Base-by-base conservation (phyloP, 2,888 invertebrate genomes). In the Drosophila parthenogenetica region DNA sequence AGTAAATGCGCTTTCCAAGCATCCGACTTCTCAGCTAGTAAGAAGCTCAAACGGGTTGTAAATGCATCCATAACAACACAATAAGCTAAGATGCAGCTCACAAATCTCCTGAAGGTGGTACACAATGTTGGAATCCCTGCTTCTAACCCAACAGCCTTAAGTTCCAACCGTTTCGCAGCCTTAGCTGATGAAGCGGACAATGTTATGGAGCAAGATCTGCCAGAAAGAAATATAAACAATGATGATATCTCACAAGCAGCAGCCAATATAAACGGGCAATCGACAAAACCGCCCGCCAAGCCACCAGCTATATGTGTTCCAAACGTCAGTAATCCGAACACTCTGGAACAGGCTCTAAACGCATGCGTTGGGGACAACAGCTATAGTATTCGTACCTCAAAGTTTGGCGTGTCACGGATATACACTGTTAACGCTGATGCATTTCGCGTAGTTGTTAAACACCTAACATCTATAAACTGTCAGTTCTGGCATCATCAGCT, bases 401-500 rank as follows among this genome's bases (percentile, higher is more conserved):
- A 45, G 14, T 61, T 61, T 17, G 49, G 66, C 7, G 54, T 55
- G 5, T 60, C 54, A 17, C 11, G 60, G 16, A 67, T 67, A 16
- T 67, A 61, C 45, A 57, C 46, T 2, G 43, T n/a, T 5, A 62
- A 58, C 63, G 48, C 58, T 32, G 57, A 63, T 3, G 55, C 61
- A 17, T 43, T 67, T 19, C 50, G 66, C 8, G 25, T 45, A 14
- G 17, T 7, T 10, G 45, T 67, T 13, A 61, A 14, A 14, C 29
- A 51, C 10, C 32, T 61, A 29, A 60, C 25, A 10, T 11, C 13
- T 2, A 22, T 59, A 14, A 53, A 59, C 10, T 59, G 53, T 14
- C 25, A 60, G 17, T 60, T 50, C 16, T 61, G 60, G 60, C 66
- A 66, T 16, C 60, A 60, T 5, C 55, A 66, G 40, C 39, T 60